Evolutionary conservation across 2,797 vertebrate species (phyloP).

Genomic region (Argya squamiceps): DNA sequence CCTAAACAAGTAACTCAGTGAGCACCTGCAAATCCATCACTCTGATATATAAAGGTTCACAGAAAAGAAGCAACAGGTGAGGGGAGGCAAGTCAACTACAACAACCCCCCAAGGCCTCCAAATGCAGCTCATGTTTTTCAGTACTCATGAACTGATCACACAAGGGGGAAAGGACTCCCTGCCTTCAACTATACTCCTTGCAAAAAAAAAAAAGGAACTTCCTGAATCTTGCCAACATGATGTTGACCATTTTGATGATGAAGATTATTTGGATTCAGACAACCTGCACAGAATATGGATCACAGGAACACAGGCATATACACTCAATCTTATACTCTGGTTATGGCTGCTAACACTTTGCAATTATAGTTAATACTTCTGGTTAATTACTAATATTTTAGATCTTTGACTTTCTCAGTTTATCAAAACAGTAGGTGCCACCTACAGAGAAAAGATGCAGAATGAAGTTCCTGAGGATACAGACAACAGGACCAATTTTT

Average conservation of each 20-base stretch:
- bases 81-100: neutral
- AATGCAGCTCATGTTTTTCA: neutral
- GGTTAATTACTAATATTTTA: neutral
- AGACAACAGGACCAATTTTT: neutral
- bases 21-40: neutral
- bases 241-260: neutral
- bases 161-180: neutral
- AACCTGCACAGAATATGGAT: neutral
- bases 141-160: accelerated
- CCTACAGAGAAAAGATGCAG: neutral
- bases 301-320: neutral
- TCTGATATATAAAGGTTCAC: neutral
- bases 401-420: neutral
- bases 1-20: neutral
- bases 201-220: neutral
- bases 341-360: neutral
- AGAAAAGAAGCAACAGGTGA: neutral
- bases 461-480: neutral
- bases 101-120: neutral
- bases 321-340: neutral
- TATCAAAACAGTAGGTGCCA: neutral
- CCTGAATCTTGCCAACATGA: neutral
- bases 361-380: neutral
- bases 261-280: neutral
- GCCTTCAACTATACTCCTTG: neutral